These are phyloP conservation scores for Acropternis orthonyx DNA, from an alignment of 2,797 vertebrate genomes.

Conservation along the genomic window DNA sequence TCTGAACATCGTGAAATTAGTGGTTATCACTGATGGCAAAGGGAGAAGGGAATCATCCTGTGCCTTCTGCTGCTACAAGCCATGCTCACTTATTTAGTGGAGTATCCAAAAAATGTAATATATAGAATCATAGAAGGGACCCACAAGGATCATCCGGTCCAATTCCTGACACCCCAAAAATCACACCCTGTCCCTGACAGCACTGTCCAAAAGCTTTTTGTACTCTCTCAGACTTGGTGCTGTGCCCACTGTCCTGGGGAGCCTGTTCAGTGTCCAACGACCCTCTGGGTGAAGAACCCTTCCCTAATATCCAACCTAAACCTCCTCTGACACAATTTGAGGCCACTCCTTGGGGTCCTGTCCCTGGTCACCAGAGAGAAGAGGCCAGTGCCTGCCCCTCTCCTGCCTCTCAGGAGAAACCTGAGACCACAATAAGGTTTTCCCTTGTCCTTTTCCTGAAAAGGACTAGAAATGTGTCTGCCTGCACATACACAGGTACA, in stretches of 20 bases:
- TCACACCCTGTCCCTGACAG: background rate
- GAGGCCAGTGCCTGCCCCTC: background rate
- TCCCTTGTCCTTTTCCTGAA: background rate
- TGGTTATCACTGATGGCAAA: background rate
- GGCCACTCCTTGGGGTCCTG: background rate
- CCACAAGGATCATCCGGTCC: background rate
- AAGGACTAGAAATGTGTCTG: background rate
- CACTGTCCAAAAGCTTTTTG: accelerated
- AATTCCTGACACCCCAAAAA: background rate
- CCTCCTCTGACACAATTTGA: background rate
- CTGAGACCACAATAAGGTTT: background rate
- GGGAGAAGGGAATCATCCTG: background rate
- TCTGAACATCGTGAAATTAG: background rate
- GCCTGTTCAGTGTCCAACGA: background rate
- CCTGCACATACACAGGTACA: background rate
- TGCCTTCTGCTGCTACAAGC: background rate
- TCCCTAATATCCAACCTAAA: background rate
- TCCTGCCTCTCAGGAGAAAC: background rate
- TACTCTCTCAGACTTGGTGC: accelerated
- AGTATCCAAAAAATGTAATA: background rate
- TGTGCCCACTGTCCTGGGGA: background rate
- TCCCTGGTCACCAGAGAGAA: background rate
- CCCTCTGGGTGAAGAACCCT: accelerated
- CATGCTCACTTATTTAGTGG: background rate
- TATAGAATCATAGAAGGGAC: background rate